Percentiles rank a stretch among this genome's conserved stretches.
Evolutionary conservation across 2,113 vertebrate species (phyloP).

Genomic region (Eclectus roratus): DNA sequence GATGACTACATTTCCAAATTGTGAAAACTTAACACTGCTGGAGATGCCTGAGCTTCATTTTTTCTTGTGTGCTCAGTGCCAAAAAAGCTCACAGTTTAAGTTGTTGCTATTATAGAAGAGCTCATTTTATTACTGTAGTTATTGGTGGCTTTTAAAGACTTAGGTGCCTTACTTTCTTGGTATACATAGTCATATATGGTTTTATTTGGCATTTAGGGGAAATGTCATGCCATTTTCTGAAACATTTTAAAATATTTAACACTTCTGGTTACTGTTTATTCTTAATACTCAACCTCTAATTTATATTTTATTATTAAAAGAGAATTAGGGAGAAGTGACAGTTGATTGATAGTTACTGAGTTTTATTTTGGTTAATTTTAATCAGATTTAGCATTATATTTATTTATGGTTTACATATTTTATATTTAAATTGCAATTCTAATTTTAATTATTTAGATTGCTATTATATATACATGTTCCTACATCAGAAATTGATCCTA

Average conservation of each 20-base stretch:
- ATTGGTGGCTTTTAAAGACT: not conserved
- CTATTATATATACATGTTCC: not conserved
- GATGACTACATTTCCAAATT: constrained; percentile 55
- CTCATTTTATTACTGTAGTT: constrained; percentile 16
- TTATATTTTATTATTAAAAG: not conserved
- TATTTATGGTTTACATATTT: not conserved
- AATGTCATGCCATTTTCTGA: not conserved
- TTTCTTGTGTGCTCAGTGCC: not conserved
- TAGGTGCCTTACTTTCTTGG: not conserved
- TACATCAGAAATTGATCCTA: not conserved
- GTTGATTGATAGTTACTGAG: not conserved
- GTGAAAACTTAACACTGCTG: constrained; percentile 32
- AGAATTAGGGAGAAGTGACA: not conserved
- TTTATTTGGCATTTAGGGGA: not conserved
- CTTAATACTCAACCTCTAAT: not conserved
- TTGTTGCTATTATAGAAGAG: constrained; percentile 34
- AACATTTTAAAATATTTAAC: not conserved
- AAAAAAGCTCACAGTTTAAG: constrained; percentile 25
- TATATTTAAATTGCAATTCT: not conserved
- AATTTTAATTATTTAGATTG: not conserved
- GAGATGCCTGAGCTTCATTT: not conserved
- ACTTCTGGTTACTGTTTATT: not conserved
- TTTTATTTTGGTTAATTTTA: not conserved
- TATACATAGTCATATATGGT: not conserved
- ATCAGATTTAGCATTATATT: not conserved